Percentiles rank a stretch among this genome's conserved stretches.
Evolutionary conservation across 2,797 vertebrate genomes (phyloP).

Genomic region (Avahi laniger): DNA sequence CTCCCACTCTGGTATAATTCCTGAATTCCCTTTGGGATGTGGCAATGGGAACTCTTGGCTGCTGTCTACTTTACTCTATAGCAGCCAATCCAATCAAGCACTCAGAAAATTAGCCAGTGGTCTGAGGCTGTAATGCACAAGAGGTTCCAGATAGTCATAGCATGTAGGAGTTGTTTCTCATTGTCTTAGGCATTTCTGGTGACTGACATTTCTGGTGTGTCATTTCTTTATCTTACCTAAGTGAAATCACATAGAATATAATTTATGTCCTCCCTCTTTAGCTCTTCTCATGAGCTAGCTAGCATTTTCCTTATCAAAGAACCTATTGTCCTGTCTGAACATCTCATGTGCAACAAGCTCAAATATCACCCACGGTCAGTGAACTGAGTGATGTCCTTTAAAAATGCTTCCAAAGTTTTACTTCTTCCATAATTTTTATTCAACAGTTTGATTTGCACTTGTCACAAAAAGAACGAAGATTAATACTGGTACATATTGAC

Average conservation of each 20-base stretch:
- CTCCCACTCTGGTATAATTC: neutral
- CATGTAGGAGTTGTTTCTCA: neutral
- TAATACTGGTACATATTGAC: neutral
- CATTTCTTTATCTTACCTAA: conserved; percentile 30
- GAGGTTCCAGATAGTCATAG: neutral
- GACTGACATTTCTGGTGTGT: neutral
- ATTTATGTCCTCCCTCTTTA: neutral
- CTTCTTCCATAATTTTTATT: neutral
- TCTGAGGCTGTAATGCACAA: neutral
- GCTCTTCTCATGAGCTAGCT: neutral
- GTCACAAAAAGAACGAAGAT: neutral
- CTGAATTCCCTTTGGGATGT: neutral
- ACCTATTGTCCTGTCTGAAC: neutral
- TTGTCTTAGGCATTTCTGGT: conserved; percentile 31
- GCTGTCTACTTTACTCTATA: neutral
- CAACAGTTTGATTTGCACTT: neutral
- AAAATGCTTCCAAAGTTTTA: neutral
- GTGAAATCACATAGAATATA: conserved; percentile 37
- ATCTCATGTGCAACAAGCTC: neutral
- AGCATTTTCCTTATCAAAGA: conserved; percentile 37
- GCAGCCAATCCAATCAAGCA: neutral
- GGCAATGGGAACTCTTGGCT: neutral
- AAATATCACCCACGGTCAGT: neutral
- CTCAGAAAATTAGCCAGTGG: neutral
- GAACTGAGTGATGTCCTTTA: neutral